These are phyloP conservation scores for Leptoclinus maculatus DNA, from an alignment of 2,797 vertebrate species.

Conservation along the genomic window DNA sequence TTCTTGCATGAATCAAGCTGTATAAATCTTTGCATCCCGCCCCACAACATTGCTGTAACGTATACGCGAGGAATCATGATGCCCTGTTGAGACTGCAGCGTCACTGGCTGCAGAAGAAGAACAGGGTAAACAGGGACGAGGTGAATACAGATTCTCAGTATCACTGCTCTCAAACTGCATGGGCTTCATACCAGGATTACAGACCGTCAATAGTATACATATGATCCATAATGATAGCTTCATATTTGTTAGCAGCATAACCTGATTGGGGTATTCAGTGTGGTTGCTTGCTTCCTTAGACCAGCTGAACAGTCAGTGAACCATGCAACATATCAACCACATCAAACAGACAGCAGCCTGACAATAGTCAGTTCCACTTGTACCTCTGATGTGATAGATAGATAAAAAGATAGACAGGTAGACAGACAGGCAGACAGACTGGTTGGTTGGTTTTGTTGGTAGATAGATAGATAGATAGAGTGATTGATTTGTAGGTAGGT, in stretches of 20 bases:
- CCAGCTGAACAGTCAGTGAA: background rate
- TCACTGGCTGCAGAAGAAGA: slow-evolving; percentile 37
- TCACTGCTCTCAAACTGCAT: background rate
- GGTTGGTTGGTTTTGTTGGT: background rate
- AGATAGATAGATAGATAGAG: background rate
- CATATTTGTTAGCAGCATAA: background rate
- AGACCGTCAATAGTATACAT: background rate
- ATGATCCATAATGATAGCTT: background rate
- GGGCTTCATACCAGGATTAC: background rate
- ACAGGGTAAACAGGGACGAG: slow-evolving; percentile 28
- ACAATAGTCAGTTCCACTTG: background rate
- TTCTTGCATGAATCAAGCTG: background rate
- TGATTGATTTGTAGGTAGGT: background rate
- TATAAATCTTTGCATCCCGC: background rate
- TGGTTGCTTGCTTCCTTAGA: background rate
- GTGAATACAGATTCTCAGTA: slow-evolving; percentile 34
- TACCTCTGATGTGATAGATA: background rate
- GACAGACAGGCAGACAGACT: background rate
- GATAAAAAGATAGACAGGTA: background rate
- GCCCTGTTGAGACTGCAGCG: slow-evolving; percentile 45
- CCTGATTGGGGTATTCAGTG: background rate
- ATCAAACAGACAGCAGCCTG: slow-evolving; percentile 3
- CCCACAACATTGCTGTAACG: background rate
- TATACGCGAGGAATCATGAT: background rate
- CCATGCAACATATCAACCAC: background rate